Base-by-base conservation (phyloP, 2,888 invertebrate genomes). In the Clunio marinus region DNA sequence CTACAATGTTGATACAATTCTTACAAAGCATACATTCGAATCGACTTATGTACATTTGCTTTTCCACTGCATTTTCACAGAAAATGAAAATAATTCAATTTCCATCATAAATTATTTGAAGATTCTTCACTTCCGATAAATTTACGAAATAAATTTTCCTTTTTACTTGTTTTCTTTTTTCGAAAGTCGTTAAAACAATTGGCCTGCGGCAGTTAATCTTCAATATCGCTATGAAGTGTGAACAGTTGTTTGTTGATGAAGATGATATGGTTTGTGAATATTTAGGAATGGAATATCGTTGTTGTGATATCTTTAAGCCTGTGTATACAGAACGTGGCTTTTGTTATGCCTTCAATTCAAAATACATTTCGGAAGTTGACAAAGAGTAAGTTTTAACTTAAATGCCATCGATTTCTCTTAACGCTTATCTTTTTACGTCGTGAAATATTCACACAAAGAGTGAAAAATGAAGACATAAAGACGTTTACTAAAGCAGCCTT, bases 261-360 rank as follows among this genome's bases (percentile, higher is more conserved):
- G n/a, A n/a, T n/a, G n/a, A n/a, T n/a, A n/a, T n/a, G n/a, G 81
- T 82, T 25, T 89, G 89, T 74, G 82, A 82, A 72, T 89, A 85
- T 81, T 87, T 88, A 73, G 84, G 84, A 13, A 84, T 84, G 72
- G 78, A 81, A 0, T 83, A 85, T 69, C 81, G 83, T 70, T 89
- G 89, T 73, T 88, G 88, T 73, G 81, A 83, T 17, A 79, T 83
- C 69, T 84, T 89, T 60, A 80, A 82, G 69, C 86, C 88, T 0
- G 82, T 88, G n/a, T 87, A 88, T 72, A 88, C 89, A 0, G 89
- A 89, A 76, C 83, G 84, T 76, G 89, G 89, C 1, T 86, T 86
- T 73, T 89, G 89, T 74, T 88, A 86, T 73, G 83, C 85, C 10
- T 89, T 89, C 74, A 90, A 90, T 70, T 22, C 69, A 2, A 55